Base-by-base conservation (phyloP, 2,113 vertebrate genomes). In the Pionites leucogaster region DNA sequence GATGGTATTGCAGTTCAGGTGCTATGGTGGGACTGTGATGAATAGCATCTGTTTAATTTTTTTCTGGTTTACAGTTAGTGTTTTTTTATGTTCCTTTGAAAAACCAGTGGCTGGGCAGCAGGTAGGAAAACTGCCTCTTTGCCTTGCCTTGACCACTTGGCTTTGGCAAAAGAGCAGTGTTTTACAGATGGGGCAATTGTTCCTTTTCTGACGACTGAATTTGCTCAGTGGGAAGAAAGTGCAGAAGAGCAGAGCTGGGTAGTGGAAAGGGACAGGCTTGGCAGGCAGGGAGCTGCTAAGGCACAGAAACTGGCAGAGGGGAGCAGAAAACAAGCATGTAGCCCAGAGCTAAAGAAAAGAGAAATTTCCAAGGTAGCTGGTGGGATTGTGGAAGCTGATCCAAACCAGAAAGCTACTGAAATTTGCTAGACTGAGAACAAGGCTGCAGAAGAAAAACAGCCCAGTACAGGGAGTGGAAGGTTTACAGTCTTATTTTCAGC, bases 11-110 rank as follows among this genome's bases (percentile, higher is more conserved):
- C 11, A 71, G 63, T 53, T 46, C 65, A 85, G 70, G 55, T 90
- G 67, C 49, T 67, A 23, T 1, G 0, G 52, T 75, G 72, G 64
- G 55, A 92, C 78, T 88, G 67, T 90, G 69, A 93, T 80, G 41
- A 93, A 92, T 53, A 88, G 19, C 71, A 92, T 57, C 69, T 71
- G 50, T 91, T 94, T 95, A 92, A 82, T 87, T 91, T 82, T 91
- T 92, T 89, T 87, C 77, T 87, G 65, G 6, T 85, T 87, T 91
- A 35, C 47, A 76, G 24, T 39, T 68, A 79, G 44, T n/a, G 22
- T 4, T 59, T 24, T 82, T 86, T 76, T 55, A 75, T 72, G 35
- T 76, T 93, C 62, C 47, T 93, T 65, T 84, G 41, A 64, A 89
- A 91, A 83, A 63, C 17, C 47, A 59, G 3, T 50, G 50, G 8